phyloP scores from a whole-genome alignment of 1,140 invertebrate species.

The Drepana arcuata region DNA sequence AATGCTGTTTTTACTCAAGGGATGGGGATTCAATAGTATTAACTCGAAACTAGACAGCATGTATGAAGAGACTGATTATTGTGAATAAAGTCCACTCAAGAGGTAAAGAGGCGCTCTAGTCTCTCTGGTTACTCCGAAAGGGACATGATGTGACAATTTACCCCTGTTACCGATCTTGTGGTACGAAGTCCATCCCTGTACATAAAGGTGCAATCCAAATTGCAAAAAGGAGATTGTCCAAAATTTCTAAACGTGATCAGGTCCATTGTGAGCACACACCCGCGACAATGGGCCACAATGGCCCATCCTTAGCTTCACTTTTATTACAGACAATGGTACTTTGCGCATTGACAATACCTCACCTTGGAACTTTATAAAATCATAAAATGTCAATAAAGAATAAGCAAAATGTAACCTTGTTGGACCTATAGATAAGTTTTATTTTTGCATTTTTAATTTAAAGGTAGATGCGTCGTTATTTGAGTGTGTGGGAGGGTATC shows the following conservation, averaged over 20 bases:
- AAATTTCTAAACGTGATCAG: slow-evolving; percentile 64
- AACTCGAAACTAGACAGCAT: too few species aligned
- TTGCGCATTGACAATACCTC: slow-evolving; percentile 3
- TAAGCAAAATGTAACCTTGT: too few species aligned
- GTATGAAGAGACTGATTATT: too few species aligned
- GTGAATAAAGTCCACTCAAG: too few species aligned
- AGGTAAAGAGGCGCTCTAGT: too few species aligned
- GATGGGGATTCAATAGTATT: too few species aligned
- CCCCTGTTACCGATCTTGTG: too few species aligned
- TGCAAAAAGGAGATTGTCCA: slow-evolving; percentile 69
- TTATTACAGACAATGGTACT: slow-evolving; percentile 43
- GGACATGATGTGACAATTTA: too few species aligned
- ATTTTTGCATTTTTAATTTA: background rate
- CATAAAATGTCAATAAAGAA: background rate
- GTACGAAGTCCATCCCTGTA: slow-evolving; percentile 42
- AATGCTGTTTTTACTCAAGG: too few species aligned
- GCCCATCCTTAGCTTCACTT: slow-evolving; percentile 65
- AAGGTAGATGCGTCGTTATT: slow-evolving; percentile 7
- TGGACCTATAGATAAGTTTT: background rate
- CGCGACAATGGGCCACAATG: slow-evolving; percentile 59
- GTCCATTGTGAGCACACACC: slow-evolving; percentile 56
- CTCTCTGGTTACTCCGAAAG: too few species aligned
- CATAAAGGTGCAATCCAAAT: slow-evolving; percentile 65
- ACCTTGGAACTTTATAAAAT: background rate
- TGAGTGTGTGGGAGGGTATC: slow-evolving; percentile 27